A percentile compares a stretch with the other conserved stretches of the same genome.
phyloP scores from a whole-genome alignment of 2,888 invertebrate species.

The Leptopterna dolabrata region DNA sequence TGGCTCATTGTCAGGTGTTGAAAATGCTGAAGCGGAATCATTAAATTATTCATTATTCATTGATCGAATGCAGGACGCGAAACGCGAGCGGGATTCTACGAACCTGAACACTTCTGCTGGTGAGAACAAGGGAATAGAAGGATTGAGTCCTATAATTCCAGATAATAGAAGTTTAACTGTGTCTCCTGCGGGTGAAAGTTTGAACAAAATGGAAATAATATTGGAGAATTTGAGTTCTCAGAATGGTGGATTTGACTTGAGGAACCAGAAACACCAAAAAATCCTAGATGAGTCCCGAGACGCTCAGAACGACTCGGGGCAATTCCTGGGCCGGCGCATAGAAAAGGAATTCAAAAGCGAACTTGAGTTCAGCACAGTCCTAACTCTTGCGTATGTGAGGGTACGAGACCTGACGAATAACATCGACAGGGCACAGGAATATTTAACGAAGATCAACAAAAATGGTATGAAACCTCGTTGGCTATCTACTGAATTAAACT shows the following conservation, averaged over 20 bases:
- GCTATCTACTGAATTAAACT: too few species aligned
- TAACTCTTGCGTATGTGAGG: constrained; percentile 28
- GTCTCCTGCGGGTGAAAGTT: background rate
- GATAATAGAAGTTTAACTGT: background rate
- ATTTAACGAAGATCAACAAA: background rate
- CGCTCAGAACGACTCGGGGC: background rate
- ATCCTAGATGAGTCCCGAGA: background rate
- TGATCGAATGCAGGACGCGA: too few species aligned
- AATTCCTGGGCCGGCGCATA: background rate
- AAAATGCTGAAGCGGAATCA: background rate
- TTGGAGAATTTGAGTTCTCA: background rate
- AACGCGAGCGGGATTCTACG: background rate
- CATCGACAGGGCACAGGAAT: constrained; percentile 3
- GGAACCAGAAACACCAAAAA: background rate
- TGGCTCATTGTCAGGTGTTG: background rate
- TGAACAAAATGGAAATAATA: background rate
- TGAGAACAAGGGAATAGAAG: background rate
- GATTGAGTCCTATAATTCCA: background rate
- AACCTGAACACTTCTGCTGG: background rate
- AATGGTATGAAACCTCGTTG: background rate
- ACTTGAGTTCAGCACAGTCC: constrained; percentile 12
- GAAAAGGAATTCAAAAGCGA: constrained; percentile 23
- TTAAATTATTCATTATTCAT: too few species aligned
- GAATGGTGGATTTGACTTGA: background rate
- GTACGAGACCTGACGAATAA: constrained; percentile 21